phyloP scores from a whole-genome alignment of 1,140 invertebrate genomes.

The Drosophila ohnishii region DNA sequence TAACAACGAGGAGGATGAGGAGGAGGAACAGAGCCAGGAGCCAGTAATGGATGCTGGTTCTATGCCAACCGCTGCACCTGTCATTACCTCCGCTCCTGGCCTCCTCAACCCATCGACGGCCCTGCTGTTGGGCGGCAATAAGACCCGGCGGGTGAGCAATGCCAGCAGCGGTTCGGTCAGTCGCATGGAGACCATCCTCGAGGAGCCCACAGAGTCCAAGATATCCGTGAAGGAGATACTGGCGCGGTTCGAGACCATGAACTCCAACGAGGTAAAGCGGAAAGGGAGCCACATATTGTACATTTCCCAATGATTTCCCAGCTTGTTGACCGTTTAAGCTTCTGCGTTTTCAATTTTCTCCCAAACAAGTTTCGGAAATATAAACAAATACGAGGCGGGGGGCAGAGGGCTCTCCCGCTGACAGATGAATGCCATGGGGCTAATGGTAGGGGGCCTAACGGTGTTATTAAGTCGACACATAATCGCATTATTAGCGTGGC shows the following conservation, averaged over 20 bases:
- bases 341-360: neutral
- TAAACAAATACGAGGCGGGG: neutral
- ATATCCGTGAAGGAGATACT: constrained; percentile 91
- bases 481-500: constrained; percentile 74
- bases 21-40: neutral
- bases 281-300: neutral
- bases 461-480: constrained; percentile 68
- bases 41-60: neutral
- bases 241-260: constrained; percentile 90
- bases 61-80: neutral
- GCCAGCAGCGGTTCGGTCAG: constrained; percentile 85
- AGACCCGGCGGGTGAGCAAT: constrained; percentile 82
- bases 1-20: constrained; percentile 44
- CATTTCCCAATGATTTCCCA: neutral
- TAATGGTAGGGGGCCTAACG: constrained; percentile 36
- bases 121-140: constrained; percentile 34
- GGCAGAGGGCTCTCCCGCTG: neutral
- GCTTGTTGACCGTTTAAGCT: neutral
- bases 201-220: constrained; percentile 89
- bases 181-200: constrained; percentile 91
- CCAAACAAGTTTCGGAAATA: neutral
- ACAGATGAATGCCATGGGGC: constrained; percentile 11
- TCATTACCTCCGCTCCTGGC: neutral
- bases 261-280: constrained; percentile 61
- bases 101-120: neutral